phyloP scores from a whole-genome alignment of 2,797 vertebrate species.

The Semotilus atromaculatus region DNA sequence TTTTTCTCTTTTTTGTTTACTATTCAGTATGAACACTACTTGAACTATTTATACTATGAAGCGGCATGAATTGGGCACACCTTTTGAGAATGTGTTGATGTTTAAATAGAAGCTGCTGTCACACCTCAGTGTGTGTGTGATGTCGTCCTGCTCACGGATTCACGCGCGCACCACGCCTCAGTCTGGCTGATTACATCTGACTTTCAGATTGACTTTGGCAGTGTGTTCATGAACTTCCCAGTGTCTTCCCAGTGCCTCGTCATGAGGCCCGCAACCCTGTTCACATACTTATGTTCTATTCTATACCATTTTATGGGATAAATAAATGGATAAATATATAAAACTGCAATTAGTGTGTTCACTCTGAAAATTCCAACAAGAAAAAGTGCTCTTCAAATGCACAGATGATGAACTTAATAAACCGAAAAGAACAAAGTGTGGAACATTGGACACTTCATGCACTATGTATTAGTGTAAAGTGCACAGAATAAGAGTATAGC shows the following conservation, averaged over 20 bases:
- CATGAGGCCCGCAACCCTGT: neutral
- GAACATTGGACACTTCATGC: no score
- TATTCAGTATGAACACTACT: neutral
- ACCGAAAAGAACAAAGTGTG: no score
- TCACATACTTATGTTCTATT: neutral
- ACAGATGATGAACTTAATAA: no score
- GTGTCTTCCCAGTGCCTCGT: neutral
- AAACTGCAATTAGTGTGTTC: neutral
- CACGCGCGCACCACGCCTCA: constrained; percentile 49
- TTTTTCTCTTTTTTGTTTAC: neutral
- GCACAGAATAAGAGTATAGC: no score
- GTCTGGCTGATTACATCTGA: constrained; percentile 39
- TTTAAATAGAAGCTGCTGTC: constrained; percentile 37
- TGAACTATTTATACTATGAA: neutral
- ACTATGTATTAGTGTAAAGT: no score
- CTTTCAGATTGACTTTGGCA: constrained; percentile 43
- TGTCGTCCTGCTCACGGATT: constrained; percentile 69
- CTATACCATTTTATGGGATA: neutral
- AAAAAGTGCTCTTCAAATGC: neutral
- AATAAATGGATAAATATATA: neutral
- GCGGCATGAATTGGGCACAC: neutral
- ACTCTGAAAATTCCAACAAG: neutral
- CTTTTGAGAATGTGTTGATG: neutral
- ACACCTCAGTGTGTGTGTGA: constrained; percentile 39
- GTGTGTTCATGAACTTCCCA: constrained; percentile 3